A percentile compares a stretch with the other conserved stretches of the same genome.
phyloP scores from a whole-genome alignment of 2,113 vertebrate species.

The Oenanthe oenanthe region DNA sequence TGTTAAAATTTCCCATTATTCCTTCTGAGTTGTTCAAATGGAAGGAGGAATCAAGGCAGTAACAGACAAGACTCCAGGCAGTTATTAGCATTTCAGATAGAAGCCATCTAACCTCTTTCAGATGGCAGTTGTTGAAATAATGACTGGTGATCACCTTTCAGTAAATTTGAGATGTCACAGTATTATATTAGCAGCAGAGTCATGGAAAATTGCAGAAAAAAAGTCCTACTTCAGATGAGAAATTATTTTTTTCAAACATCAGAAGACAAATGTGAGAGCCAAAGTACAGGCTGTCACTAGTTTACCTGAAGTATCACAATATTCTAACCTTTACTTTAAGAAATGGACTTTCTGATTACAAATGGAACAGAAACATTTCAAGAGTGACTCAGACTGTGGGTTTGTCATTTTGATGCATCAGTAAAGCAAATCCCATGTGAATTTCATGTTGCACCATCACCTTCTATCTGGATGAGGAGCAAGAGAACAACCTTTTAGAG shows the following conservation, averaged over 20 bases:
- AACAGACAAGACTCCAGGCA: background rate
- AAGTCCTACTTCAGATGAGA: background rate
- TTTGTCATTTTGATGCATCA: background rate
- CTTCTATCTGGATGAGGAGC: background rate
- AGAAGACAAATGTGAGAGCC: background rate
- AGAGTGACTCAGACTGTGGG: background rate
- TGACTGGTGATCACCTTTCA: background rate
- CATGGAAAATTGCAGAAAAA: background rate
- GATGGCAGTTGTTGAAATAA: background rate
- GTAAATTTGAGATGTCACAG: background rate
- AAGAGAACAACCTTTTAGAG: background rate
- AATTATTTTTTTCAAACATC: background rate
- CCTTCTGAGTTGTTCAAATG: background rate
- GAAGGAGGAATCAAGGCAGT: background rate
- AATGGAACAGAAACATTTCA: background rate
- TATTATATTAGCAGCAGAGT: background rate
- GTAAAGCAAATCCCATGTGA: background rate
- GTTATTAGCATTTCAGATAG: constrained; percentile 10
- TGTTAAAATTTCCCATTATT: background rate
- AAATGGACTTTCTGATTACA: background rate
- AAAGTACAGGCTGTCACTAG: background rate
- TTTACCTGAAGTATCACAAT: background rate
- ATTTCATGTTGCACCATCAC: background rate
- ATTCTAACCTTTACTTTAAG: background rate
- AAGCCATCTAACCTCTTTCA: background rate